Evolutionary conservation across 2,797 vertebrate genomes (phyloP).

Genomic region (Rhincodon typus): DNA sequence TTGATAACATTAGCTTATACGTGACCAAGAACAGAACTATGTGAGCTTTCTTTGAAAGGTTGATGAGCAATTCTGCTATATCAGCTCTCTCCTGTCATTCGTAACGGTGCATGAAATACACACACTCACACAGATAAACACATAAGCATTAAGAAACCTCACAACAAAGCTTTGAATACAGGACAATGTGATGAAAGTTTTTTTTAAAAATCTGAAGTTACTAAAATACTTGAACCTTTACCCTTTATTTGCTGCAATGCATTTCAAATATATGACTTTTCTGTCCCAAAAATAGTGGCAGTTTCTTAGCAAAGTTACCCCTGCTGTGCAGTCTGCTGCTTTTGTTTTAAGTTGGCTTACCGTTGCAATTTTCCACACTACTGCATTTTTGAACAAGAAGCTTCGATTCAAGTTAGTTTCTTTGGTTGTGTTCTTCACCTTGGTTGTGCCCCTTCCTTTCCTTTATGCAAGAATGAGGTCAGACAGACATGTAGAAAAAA

Average conservation of each 20-base stretch:
- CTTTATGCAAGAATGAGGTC: neutral
- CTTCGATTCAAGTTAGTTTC: neutral
- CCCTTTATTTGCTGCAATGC: neutral
- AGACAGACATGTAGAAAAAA: neutral
- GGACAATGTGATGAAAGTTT: no score
- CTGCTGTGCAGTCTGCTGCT: neutral
- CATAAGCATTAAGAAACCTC: neutral
- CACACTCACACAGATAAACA: neutral
- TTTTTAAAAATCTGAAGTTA: neutral
- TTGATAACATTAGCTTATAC: neutral
- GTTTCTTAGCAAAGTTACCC: neutral
- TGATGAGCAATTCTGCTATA: no score
- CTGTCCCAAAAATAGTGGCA: neutral
- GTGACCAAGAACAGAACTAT: neutral
- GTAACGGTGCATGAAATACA: neutral
- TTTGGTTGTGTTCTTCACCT: neutral
- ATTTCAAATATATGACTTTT: neutral
- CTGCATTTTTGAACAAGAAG: neutral
- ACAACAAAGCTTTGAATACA: neutral
- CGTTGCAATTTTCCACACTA: neutral
- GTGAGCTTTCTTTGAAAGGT: neutral
- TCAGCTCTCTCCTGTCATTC: neutral
- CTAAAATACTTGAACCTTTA: neutral
- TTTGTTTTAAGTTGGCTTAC: neutral
- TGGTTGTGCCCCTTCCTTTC: neutral